phyloP scores from a whole-genome alignment of 2,797 vertebrate species.

The Sylvilagus floridanus region DNA sequence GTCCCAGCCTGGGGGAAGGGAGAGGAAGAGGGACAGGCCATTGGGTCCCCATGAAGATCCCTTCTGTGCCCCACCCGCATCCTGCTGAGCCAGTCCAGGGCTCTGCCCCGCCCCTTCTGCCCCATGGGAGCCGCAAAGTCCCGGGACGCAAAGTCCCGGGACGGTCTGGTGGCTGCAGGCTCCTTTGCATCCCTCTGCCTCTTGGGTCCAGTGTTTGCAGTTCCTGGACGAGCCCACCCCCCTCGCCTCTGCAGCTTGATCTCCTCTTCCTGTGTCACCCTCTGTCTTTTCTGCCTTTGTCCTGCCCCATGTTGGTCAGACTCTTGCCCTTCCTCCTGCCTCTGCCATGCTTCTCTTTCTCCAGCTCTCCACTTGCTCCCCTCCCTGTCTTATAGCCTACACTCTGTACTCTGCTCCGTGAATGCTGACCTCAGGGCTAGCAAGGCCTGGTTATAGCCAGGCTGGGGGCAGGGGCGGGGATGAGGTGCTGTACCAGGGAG shows the following conservation, averaged over 20 bases:
- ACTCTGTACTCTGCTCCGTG: not conserved
- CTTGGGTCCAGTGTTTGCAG: not conserved
- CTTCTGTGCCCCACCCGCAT: too few relatives aligned
- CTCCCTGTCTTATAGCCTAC: not conserved
- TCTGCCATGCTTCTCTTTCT: not conserved
- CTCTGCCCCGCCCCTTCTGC: not conserved
- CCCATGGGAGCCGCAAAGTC: not conserved
- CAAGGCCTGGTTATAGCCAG: not conserved
- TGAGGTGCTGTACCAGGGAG: too few relatives aligned
- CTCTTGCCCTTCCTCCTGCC: not conserved
- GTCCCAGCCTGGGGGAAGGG: constrained; percentile 36
- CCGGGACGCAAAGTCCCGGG: not conserved
- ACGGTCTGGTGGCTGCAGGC: not conserved
- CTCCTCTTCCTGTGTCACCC: not conserved
- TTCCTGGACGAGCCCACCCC: not conserved
- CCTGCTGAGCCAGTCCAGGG: too few relatives aligned
- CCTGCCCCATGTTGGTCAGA: not conserved
- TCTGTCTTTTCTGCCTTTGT: not conserved
- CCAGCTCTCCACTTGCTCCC: not conserved
- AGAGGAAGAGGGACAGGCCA: not conserved
- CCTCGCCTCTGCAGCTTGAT: not conserved
- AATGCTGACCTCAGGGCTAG: not conserved
- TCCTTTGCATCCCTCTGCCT: constrained; percentile 3
- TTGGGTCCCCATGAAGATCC: not conserved
- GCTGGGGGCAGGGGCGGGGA: not conserved